Percentiles rank a stretch among this genome's conserved stretches.
Conservation (phyloP, 2,797 vertebrate species). For the Sylvia borin region DNA sequence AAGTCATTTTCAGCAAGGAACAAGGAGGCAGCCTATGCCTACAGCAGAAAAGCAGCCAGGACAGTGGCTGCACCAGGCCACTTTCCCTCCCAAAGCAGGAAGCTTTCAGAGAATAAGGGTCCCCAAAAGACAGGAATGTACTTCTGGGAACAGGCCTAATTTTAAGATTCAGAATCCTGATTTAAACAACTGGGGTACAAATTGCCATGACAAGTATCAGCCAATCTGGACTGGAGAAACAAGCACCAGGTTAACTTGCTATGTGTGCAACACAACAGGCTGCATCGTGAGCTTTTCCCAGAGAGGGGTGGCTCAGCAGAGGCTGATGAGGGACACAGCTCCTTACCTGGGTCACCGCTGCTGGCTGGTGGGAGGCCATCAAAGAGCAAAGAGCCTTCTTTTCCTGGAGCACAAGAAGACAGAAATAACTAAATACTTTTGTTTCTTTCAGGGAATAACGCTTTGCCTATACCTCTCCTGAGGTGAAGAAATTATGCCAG, state of each 20-base stretch:
- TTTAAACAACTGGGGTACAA: neutral
- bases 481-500: neutral
- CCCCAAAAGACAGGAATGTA: neutral
- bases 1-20: neutral
- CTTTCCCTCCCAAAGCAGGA: neutral
- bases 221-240: neutral
- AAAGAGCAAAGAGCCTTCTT: constrained; percentile 72
- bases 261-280: fast-evolving
- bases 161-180: neutral
- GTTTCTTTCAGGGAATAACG: neutral
- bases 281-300: neutral
- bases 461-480: neutral
- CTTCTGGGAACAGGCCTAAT: neutral
- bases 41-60: neutral
- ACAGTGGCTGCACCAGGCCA: neutral
- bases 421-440: neutral
- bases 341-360: constrained; percentile 74
- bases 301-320: neutral
- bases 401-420: constrained; percentile 58
- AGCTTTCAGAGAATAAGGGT: fast-evolving
- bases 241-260: neutral
- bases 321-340: neutral
- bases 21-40: neutral
- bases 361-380: constrained; percentile 77
- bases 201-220: fast-evolving